Percentiles rank a stretch among this genome's conserved stretches.
Conservation (phyloP, 2,797 vertebrate genomes). For the Threskiornis aethiopicus region DNA sequence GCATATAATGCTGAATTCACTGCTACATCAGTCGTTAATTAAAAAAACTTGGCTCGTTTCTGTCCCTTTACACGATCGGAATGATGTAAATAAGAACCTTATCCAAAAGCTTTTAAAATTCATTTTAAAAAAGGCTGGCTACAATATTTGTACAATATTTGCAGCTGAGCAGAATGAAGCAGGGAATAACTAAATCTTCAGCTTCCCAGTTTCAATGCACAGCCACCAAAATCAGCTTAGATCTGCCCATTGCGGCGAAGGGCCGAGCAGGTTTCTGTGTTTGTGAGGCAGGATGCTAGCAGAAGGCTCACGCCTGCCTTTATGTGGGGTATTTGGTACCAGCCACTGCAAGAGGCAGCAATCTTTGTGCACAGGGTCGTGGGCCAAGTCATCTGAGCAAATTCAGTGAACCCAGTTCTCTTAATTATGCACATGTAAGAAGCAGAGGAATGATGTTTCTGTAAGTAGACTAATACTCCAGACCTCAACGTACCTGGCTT, state of each 20-base stretch:
- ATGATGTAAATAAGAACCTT: slow-evolving; percentile 30
- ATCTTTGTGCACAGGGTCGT: accelerated
- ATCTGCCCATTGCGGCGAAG: background rate
- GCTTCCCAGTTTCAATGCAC: background rate
- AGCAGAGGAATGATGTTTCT: background rate
- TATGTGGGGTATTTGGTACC: background rate
- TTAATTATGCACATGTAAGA: background rate
- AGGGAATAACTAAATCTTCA: background rate
- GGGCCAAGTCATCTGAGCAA: background rate
- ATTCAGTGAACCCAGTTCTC: background rate
- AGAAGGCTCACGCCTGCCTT: background rate
- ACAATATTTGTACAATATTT: slow-evolving; percentile 49
- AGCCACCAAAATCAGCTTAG: background rate
- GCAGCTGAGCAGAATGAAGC: background rate
- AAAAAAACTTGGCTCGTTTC: background rate
- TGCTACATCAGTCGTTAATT: background rate
- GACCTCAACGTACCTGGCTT: background rate
- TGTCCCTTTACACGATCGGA: background rate
- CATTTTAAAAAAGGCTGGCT: slow-evolving; percentile 14
- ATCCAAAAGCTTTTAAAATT: slow-evolving; percentile 43
- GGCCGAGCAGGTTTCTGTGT: background rate
- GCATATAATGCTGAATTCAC: background rate
- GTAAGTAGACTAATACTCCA: background rate
- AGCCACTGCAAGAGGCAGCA: background rate
- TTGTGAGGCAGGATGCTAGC: background rate